Conservation (phyloP, 2,113 vertebrate species). For the Thymallus thymallus region DNA sequence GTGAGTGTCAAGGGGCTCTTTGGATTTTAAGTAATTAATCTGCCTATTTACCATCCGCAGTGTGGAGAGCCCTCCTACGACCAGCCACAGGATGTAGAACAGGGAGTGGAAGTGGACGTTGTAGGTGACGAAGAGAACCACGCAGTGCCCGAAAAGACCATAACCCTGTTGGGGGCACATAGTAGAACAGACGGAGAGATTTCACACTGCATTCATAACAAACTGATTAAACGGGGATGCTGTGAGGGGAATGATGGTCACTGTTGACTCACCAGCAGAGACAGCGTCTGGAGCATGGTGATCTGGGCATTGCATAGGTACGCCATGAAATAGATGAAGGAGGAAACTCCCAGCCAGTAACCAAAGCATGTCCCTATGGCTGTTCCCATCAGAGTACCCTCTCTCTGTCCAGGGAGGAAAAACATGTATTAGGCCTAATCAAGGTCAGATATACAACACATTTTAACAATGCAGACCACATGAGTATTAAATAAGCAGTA, state of each 20-base stretch:
- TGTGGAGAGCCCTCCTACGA: conserved; percentile 90
- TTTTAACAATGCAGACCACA: neutral
- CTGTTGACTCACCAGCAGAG: conserved; percentile 81
- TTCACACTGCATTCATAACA: neutral
- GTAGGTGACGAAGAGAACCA: conserved; percentile 92
- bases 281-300: conserved; percentile 97
- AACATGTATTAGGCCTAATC: neutral
- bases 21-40: conserved; percentile 3
- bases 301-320: conserved; percentile 96
- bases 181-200: conserved; percentile 9
- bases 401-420: conserved; percentile 77
- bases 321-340: conserved; percentile 94
- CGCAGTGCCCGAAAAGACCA: conserved; percentile 93
- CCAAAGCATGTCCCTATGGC: conserved; percentile 98
- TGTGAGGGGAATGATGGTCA: conserved; percentile 18
- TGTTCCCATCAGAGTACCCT: conserved; percentile 98
- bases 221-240: neutral
- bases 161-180: conserved; percentile 81
- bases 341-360: conserved; percentile 94
- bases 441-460: neutral
- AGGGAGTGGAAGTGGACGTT: conserved; percentile 97
- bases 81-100: conserved; percentile 93
- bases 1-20: neutral
- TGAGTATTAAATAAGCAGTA: too few relatives aligned
- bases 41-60: conserved; percentile 86